Evolutionary conservation across 2,888 invertebrate genomes (phyloP), one percentile per base, ranked within the genome.

Genomic region (Cryptus armator): DNA sequence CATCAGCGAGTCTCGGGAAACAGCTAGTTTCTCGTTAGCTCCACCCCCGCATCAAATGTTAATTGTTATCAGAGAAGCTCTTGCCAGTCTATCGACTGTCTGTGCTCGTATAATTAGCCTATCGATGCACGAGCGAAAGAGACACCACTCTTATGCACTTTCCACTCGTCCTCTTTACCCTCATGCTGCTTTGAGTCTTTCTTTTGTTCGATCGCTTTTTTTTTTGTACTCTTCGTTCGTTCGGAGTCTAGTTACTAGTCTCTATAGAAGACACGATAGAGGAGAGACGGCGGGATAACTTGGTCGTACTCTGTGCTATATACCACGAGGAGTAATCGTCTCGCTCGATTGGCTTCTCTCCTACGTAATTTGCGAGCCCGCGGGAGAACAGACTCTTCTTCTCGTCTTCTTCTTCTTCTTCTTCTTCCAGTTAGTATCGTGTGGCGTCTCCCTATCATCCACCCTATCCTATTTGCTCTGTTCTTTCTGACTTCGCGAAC

Each of bases 341-440:
- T 84, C 84, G 84, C 81, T 81, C 84, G 77, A 84, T 84, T 84
- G 84, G 81, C 81, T 84, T 84, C 81, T 84, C 84, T 84, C 71
- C 81, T 81, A 76, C 80, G 83, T 84, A 84, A 84, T 80, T 84
- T 84, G 64, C 84, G 67, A 81, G 81, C 80, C 84, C 64, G 64
- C 81, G 44, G 81, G 51, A 70, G 72, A 74, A 68, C 44, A 46
- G 71, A 62, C 44, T 70, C 71, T 70, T 66, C 62, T 71, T 80
- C 43, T 76, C 62, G 46, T 64, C 66, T 32, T 59, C 10, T 66
- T 37, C 56, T 24, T 43, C 56, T 44, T 80, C 80, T 74, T 43
- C 68, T 67, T 79, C 74, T 74, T n/a, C 37, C 16, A 48, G 74
- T 66, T 77, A 64, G 56, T 78, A 84, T 78, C 81, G 71, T 32